Conservation (phyloP, 2,113 vertebrate species). For the Machaerirhynchus nigripectus region DNA sequence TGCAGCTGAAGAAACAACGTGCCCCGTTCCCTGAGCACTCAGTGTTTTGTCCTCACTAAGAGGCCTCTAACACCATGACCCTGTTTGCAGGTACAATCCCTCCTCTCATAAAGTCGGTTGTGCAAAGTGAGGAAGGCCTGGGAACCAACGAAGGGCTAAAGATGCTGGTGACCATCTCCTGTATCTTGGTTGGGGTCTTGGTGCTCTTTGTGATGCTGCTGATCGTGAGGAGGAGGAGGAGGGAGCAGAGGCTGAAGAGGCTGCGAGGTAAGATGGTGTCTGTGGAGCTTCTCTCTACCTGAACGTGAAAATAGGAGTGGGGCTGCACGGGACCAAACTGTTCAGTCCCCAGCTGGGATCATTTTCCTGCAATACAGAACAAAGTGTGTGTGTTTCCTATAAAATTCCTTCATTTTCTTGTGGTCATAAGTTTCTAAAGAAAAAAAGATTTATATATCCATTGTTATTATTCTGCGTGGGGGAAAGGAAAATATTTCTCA, state of each 20-base stretch:
- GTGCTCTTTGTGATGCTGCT: conserved; percentile 92
- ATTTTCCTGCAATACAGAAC: too few relatives aligned
- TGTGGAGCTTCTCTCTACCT: too few relatives aligned
- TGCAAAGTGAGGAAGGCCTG: conserved; percentile 89
- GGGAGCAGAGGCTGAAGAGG: conserved; percentile 77
- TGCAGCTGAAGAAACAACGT: background rate
- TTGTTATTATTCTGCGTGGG: too few relatives aligned
- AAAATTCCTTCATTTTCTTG: too few relatives aligned
- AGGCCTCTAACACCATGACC: conserved; percentile 58
- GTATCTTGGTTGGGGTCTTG: conserved; percentile 87
- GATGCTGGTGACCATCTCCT: conserved; percentile 98
- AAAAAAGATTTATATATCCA: too few relatives aligned
- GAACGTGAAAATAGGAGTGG: too few relatives aligned
- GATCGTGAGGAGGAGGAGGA: conserved; percentile 87
- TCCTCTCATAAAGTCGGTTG: conserved; percentile 90
- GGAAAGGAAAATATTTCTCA: too few relatives aligned
- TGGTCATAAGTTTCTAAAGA: too few relatives aligned
- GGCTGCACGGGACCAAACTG: too few relatives aligned
- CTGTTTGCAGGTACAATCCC: conserved; percentile 90
- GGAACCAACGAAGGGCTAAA: conserved; percentile 92
- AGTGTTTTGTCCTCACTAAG: background rate
- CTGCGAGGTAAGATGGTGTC: too few relatives aligned
- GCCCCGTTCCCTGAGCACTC: conserved; percentile 22
- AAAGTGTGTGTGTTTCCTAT: too few relatives aligned
- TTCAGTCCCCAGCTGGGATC: too few relatives aligned